Evolutionary conservation across 2,888 invertebrate species (phyloP).

Genomic region (Cartodere bifasciata): DNA sequence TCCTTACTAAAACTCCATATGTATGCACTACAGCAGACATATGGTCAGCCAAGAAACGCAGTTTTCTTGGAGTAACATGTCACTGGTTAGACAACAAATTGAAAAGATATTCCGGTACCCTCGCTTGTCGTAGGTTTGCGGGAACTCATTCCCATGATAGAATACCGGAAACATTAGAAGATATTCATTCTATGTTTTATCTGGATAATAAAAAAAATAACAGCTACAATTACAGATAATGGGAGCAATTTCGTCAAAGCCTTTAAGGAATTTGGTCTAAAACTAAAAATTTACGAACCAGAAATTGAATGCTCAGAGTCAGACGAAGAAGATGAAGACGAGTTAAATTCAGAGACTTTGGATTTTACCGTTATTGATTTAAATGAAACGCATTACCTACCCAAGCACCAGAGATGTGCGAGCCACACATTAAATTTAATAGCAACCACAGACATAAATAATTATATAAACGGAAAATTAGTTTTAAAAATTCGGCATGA

Average conservation of each 20-base stretch:
- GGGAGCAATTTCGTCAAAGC: conserved; percentile 16
- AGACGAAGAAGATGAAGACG: neutral
- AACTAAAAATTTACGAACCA: no score
- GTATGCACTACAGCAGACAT: conserved; percentile 10
- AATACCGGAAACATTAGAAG: conserved; percentile 8
- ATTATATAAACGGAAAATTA: conserved; percentile 4
- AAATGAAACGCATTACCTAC: no score
- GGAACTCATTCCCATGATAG: conserved; percentile 6
- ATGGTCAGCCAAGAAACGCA: conserved; percentile 8
- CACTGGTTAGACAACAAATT: conserved; percentile 9
- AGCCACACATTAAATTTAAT: conserved; percentile 12
- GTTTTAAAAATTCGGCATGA: neutral
- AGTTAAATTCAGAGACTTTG: conserved; percentile 2
- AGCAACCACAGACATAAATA: conserved; percentile 9
- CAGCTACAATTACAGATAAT: conserved; percentile 12
- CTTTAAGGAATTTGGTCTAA: conserved; percentile 12
- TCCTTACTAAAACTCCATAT: conserved; percentile 1
- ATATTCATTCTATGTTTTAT: conserved; percentile 3
- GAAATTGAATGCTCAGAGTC: neutral
- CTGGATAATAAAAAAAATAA: conserved; percentile 7
- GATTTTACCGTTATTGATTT: no score
- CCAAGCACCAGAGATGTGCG: conserved; percentile 10
- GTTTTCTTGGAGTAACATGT: conserved; percentile 6
- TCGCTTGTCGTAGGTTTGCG: conserved; percentile 7
- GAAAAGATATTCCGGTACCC: conserved; percentile 4